A percentile compares a stretch with the other conserved stretches of the same genome.
These are phyloP conservation scores for Limnephilus rhombicus DNA, from an alignment of 2,888 invertebrate genomes.

Conservation along the genomic window DNA sequence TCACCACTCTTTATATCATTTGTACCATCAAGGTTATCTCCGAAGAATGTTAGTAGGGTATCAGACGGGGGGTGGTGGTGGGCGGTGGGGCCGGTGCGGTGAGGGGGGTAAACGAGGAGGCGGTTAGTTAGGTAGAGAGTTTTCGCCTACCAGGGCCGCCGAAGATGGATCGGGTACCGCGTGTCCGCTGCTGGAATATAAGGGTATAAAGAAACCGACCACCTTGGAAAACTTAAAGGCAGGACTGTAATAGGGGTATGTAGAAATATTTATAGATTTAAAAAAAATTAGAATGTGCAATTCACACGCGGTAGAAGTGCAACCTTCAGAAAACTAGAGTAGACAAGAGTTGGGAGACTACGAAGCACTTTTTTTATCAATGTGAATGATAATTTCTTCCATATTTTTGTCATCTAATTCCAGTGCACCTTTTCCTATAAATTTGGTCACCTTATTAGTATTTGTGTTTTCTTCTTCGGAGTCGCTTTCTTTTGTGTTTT, in stretches of 20 bases:
- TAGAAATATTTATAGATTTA: background rate
- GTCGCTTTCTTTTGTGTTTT: too few species aligned
- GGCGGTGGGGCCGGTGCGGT: conserved; percentile 39
- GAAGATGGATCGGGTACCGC: conserved; percentile 79
- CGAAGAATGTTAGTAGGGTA: background rate
- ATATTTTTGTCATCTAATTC: too few species aligned
- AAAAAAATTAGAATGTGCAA: too few species aligned
- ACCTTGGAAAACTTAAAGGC: conserved; percentile 1
- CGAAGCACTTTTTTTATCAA: too few species aligned
- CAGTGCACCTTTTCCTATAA: too few species aligned
- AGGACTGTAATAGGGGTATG: conserved; percentile 2
- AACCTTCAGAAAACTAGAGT: too few species aligned
- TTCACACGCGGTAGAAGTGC: too few species aligned
- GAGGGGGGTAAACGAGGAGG: conserved; percentile 12
- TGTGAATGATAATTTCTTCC: too few species aligned
- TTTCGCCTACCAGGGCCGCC: conserved; percentile 63
- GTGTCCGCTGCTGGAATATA: conserved; percentile 75
- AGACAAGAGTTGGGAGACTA: too few species aligned
- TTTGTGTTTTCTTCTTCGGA: too few species aligned
- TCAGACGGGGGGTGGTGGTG: background rate
- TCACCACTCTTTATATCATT: background rate
- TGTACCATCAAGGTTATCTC: background rate
- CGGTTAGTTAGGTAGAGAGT: conserved; percentile 58
- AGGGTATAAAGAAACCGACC: conserved; percentile 51
- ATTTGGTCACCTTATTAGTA: too few species aligned